Base-by-base conservation (phyloP, 2,113 vertebrate species). In the Trachemys scripta region DNA sequence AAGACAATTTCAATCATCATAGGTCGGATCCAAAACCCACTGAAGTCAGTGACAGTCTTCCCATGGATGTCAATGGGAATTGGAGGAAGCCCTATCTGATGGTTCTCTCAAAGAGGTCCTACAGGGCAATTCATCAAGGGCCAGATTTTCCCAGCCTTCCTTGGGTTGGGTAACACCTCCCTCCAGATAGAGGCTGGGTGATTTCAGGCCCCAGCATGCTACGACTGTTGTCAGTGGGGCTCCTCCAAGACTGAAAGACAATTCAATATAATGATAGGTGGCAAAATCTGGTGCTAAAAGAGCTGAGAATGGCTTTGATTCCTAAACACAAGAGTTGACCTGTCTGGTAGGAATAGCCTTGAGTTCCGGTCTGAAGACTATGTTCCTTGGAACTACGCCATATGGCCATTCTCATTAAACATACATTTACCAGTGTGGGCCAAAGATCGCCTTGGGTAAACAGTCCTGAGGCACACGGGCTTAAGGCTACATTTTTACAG, bases 1-100 rank as follows among this genome's bases (percentile, higher is more conserved):
- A 62, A 90, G 86, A 94, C 22, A 95, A 85, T n/a, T 45, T 45
- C 0, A 0, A 9, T 85, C 0, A 0, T 56, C 24, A n/a, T 0
- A 0, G 69, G 80, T 35, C 59, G 79, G 57, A 83, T 3, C 11
- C 5, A 3, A 47, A 16, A 29, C 49, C 59, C 75, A 85, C 10
- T 42, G 35, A 84, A 19, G 17, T 31, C 47, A 3, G 14, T 50
- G 12, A 49, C 10, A 79, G 47, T 47, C 35, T 72, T 38, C 20
- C n/a, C 17, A 22, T 38, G 10, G 65, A 72, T 38, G 19, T 22
- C 17, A 38, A 20, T 72, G n/a, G n/a, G n/a, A 72, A 22, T 72
- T 72, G 65, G 65, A 27, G 4, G 19, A 10, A 54, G 42, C 25
- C 53, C 25, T 65, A 27, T 51, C 24, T 35, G 45, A 59, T 12